Conservation (phyloP, 1,140 invertebrate genomes). For the Drosophila dunni region DNA sequence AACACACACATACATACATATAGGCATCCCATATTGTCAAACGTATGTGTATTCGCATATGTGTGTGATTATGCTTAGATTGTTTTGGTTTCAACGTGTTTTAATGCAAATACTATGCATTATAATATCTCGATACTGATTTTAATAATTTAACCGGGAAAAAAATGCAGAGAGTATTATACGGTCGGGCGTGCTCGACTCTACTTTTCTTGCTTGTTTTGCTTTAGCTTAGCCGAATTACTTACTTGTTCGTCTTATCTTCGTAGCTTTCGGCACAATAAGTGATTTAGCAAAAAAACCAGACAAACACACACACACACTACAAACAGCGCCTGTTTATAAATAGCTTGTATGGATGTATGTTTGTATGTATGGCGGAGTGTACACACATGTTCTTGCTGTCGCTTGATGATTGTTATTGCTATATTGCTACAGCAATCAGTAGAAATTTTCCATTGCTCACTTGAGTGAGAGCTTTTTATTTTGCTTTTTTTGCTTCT, state of each 20-base stretch:
- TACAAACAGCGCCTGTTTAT: conserved; percentile 18
- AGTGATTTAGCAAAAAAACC: neutral
- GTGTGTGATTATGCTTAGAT: no score
- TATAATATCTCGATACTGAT: no score
- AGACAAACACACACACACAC: conserved; percentile 1
- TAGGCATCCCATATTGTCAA: no score
- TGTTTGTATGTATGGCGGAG: neutral
- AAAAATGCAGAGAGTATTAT: no score
- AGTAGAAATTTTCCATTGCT: conserved; percentile 72
- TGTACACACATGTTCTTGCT: conserved; percentile 1
- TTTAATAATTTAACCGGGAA: no score
- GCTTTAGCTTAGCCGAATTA: conserved; percentile 30
- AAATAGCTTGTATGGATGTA: conserved; percentile 43
- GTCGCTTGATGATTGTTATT: conserved; percentile 36
- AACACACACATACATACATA: no score
- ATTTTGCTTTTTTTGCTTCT: conserved; percentile 18
- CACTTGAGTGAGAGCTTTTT: conserved; percentile 50
- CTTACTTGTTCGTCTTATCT: conserved; percentile 38
- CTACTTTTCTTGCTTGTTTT: neutral
- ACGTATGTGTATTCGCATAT: no score
- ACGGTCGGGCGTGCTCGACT: no score
- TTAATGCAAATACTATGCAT: no score
- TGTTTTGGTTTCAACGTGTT: no score
- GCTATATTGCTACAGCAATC: conserved; percentile 37
- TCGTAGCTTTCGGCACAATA: conserved; percentile 15